phyloP scores from a whole-genome alignment of 64 coral and sea anemone species.

The Catalaphyllia jardinei region DNA sequence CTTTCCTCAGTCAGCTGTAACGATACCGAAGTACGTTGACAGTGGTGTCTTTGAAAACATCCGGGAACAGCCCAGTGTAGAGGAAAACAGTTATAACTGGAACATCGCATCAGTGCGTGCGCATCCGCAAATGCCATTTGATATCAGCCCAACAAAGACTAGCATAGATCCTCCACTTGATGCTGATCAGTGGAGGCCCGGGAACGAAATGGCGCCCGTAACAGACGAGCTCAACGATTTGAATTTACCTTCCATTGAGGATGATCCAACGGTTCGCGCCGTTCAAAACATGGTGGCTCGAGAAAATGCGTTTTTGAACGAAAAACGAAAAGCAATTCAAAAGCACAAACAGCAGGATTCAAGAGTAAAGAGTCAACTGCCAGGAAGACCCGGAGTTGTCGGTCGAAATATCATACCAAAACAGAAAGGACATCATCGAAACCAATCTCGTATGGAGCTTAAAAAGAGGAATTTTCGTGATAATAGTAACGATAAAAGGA shows the following conservation, averaged over 20 bases:
- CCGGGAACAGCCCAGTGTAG: constrained; percentile 13
- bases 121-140: constrained; percentile 5
- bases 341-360: constrained; percentile 2
- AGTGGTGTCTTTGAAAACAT: constrained; percentile 41
- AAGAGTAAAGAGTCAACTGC: not conserved
- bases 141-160: constrained; percentile 12
- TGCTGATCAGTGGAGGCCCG: constrained; percentile 16
- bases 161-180: constrained; percentile 8
- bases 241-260: constrained; percentile 36
- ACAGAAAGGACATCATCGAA: not conserved
- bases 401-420: constrained; percentile 18
- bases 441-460: not conserved
- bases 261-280: constrained; percentile 18
- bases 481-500: not conserved
- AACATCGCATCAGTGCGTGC: not conserved
- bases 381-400: not conserved
- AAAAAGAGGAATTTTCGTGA: not conserved
- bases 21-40: not conserved
- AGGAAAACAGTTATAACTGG: constrained; percentile 15
- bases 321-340: constrained; percentile 42
- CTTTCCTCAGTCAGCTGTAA: constrained; percentile 17
- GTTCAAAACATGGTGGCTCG: constrained; percentile 18
- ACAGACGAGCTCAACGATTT: constrained; percentile 16
- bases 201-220: not conserved
- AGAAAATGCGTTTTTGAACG: not conserved